These are phyloP conservation scores for Temnothorax curvispinosus DNA, from an alignment of 1,140 invertebrate genomes.

Conservation along the genomic window DNA sequence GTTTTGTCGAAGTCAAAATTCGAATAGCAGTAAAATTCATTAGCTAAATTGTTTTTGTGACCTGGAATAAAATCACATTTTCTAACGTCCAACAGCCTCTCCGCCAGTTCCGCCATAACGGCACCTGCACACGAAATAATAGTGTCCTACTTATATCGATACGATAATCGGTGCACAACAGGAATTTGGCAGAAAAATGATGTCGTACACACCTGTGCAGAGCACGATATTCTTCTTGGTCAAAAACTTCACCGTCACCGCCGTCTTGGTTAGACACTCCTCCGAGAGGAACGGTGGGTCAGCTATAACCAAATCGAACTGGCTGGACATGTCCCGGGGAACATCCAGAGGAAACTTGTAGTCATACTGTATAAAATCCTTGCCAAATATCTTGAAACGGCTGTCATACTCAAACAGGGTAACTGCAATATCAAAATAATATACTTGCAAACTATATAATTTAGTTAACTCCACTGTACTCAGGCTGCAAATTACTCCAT, in stretches of 20 bases:
- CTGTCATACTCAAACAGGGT: slow-evolving; percentile 93
- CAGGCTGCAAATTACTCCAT: no score
- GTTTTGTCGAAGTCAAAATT: slow-evolving; percentile 91
- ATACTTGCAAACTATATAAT: not conserved
- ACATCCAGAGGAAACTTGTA: slow-evolving; percentile 93
- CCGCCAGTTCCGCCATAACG: slow-evolving; percentile 91
- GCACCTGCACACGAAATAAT: slow-evolving; percentile 87
- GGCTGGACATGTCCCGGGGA: slow-evolving; percentile 86
- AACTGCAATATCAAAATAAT: slow-evolving; percentile 87
- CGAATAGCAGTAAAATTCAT: slow-evolving; percentile 96
- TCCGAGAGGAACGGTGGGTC: slow-evolving; percentile 98
- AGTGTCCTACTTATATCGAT: not conserved
- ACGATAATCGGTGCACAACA: not conserved
- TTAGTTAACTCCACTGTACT: not conserved
- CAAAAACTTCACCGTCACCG: slow-evolving; percentile 92
- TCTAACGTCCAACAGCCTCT: slow-evolving; percentile 88
- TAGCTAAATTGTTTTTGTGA: slow-evolving; percentile 95
- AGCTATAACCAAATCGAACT: slow-evolving; percentile 94
- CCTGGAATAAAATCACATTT: slow-evolving; percentile 91
- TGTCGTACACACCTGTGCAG: slow-evolving; percentile 91
- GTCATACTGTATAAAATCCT: slow-evolving; percentile 95
- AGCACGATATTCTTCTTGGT: slow-evolving; percentile 93
- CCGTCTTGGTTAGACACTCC: slow-evolving; percentile 95
- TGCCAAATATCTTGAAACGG: slow-evolving; percentile 92
- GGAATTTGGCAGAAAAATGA: not conserved